Evolutionary conservation across 2,888 invertebrate species (phyloP), one percentile per base, ranked within the genome.

Genomic region (Lypha dubia): DNA sequence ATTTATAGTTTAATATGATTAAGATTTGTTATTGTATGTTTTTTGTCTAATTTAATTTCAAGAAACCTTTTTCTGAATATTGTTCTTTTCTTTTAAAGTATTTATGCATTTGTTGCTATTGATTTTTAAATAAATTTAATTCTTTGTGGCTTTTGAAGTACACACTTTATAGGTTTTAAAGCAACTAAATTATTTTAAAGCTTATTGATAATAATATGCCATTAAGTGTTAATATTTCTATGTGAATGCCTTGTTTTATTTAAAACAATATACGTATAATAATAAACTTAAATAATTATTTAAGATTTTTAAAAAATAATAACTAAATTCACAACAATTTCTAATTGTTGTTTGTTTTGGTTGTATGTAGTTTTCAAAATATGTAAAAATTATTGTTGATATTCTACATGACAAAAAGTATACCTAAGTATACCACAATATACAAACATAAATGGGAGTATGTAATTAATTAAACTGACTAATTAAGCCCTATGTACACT

Each of bases 161-260:
- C 17, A 35, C 65, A 20, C n/a, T 38, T 73, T 46, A 41, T 58
- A 20, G 41, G 35, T 35, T 67, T 73, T 65, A 32, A 74, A 58
- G 58, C 58, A 65, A 68, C 53, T 74, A 80, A n/a, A 24, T 68
- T 68, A 51, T 81, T 75, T 74, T 75, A 68, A 82, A 76, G 70
- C 75, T 76, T 82, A 76, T 56, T 67, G 53, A 68, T 70, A 68
- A 75, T 75, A 75, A 80, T 51, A 75, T 70, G 70, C 49, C 79
- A 70, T 63, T 70, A 56, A 46, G 65, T 76, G 28, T 82, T 84
- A 84, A 84, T 79, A 80, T 84, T 84, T 49, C 75, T 67, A 80
- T 80, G 80, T 80, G 80, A 84, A 80, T 84, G 84, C 80, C 84
- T 84, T 84, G 63, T 53, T 63, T 68, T 41, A 28, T 65, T 60